Evolutionary conservation across 37 sponge, comb jelly and placozoan species (phyloP).

Genomic region (Aphrocallistes beatrix): DNA sequence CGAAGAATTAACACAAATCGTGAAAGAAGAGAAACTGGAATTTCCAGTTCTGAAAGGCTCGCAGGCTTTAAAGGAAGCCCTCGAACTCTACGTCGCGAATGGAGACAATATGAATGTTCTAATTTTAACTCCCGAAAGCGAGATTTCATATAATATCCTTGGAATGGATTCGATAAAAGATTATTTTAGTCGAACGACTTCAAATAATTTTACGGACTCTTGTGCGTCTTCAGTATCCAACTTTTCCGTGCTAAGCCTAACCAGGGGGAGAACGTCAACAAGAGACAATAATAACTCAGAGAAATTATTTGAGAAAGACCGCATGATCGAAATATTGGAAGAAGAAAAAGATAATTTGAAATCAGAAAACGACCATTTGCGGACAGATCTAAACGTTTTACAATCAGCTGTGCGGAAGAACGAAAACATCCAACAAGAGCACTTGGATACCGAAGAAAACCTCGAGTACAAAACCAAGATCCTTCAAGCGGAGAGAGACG

Average conservation of each 20-base stretch:
- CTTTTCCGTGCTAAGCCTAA: too few species aligned
- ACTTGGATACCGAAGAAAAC: not conserved
- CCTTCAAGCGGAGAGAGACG: not conserved
- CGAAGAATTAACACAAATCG: not conserved
- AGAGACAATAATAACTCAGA: too few species aligned
- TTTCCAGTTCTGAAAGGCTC: not conserved
- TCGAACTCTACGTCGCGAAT: not conserved
- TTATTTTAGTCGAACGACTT: too few species aligned
- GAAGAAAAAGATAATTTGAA: not conserved
- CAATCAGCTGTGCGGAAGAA: too few species aligned
- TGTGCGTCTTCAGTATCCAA: too few species aligned
- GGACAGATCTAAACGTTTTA: too few species aligned
- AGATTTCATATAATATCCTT: not conserved
- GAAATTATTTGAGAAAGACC: not conserved
- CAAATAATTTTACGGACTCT: too few species aligned
- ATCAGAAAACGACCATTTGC: not conserved
- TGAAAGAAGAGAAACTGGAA: not conserved
- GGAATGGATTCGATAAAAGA: not conserved
- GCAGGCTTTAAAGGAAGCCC: not conserved
- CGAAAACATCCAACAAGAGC: too few species aligned
- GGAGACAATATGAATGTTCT: not conserved
- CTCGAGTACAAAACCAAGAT: slow-evolving; percentile 1
- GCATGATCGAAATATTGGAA: not conserved
- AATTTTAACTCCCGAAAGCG: not conserved
- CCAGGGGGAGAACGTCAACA: too few species aligned